Evolutionary conservation across 2,113 vertebrate species (phyloP), one percentile per base, ranked within the genome.

Genomic region (Nothobranchius kuhntae): DNA sequence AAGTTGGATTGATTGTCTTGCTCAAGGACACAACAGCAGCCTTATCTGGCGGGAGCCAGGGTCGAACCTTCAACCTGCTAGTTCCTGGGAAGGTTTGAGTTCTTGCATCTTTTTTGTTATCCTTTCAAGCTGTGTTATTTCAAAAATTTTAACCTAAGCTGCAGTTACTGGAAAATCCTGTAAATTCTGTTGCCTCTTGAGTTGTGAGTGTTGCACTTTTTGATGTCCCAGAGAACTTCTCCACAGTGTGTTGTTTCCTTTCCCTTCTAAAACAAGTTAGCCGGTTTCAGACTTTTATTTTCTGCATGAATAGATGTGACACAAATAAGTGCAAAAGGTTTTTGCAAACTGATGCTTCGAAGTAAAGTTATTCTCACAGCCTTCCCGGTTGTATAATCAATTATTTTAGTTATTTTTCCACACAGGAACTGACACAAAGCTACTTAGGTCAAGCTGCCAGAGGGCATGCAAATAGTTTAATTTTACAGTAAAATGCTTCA

Each of bases 401-500:
- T 17, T 1, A 11, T 5, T 1, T 42, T 30, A n/a, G 15, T 58
- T 21, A 21, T n/a, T 35, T 40, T n/a, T 55, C 9, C 7, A 51
- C 7, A 15, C 6, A 42, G 11, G 40, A 38, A n/a, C 0, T 38
- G 51, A 66, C 65, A 13, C 47, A 53, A 46, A 68, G 1, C 48
- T 50, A 24, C 47, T 53, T 13, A 70, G 0, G 54, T 58, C 50
- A 53, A 9, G 21, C 7, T 66, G 21, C 21, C 38, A 9, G 59
- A 30, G 30, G 21, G 51, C 50, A 54, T 47, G 53, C 55, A 82
- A 78, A 75, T 67, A 0, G 7, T 21, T 71, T 54, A 1, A 63
- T 67, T 80, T 71, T 42, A 47, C 24, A 59, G 42, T 67, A 17
- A 75, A 67, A 63, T 62, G 7, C 12, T 56, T 17, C 1, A n/a